Conservation (phyloP, 2,113 vertebrate genomes). For the Chrysemys picta region DNA sequence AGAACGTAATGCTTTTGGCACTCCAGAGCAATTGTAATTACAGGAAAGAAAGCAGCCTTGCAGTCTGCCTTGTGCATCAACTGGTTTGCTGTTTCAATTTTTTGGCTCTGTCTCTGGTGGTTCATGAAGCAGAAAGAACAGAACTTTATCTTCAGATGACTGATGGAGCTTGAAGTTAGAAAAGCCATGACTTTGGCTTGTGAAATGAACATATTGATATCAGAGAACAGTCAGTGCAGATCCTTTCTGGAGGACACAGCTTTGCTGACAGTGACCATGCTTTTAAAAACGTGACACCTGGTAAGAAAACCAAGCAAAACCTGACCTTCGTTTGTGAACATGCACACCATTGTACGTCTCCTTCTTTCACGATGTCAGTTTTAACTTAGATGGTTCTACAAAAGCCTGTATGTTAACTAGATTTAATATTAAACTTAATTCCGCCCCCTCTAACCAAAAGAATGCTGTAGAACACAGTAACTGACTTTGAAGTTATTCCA, state of each 20-base stretch:
- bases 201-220: background rate
- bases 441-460: background rate
- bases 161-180: background rate
- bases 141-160: background rate
- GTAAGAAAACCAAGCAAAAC: slow-evolving; percentile 12
- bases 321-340: background rate
- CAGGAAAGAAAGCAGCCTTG: background rate
- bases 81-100: background rate
- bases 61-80: background rate
- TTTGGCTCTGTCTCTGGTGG: background rate
- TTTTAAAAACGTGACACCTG: background rate
- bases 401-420: background rate
- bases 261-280: background rate
- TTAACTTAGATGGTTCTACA: background rate
- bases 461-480: background rate
- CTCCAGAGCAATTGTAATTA: fast-evolving
- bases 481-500: slow-evolving; percentile 1
- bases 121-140: background rate
- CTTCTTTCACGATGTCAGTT: background rate
- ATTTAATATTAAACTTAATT: background rate
- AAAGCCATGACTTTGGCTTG: background rate
- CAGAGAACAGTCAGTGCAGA: background rate
- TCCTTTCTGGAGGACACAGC: background rate
- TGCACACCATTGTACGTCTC: background rate
- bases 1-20: fast-evolving